Percentiles rank a stretch among this genome's conserved stretches.
These are phyloP conservation scores for Malacoctenus gilli DNA, from an alignment of 2,797 vertebrate genomes.

Conservation along the genomic window DNA sequence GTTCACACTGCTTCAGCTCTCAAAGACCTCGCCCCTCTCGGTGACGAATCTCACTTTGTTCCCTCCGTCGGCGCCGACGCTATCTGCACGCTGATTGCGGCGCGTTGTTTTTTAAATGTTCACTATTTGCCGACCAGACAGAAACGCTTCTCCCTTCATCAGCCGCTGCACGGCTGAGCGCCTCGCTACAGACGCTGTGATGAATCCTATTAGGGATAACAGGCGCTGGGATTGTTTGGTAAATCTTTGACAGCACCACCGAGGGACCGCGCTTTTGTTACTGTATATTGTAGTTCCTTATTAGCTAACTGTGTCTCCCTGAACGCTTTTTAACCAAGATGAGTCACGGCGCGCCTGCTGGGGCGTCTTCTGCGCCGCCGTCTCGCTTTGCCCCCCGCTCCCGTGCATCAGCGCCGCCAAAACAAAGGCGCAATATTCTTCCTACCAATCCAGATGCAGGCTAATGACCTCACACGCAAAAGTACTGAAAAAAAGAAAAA, in stretches of 20 bases:
- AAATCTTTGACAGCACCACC: constrained; percentile 34
- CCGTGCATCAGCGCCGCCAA: not conserved
- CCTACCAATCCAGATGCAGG: no score
- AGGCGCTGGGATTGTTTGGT: constrained; percentile 36
- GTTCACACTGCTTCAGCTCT: not conserved
- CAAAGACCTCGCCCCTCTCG: no score
- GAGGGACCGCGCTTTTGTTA: constrained; percentile 33
- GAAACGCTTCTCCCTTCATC: constrained; percentile 18
- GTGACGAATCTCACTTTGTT: constrained; percentile 1
- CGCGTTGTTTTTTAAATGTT: not conserved
- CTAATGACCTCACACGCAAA: not conserved
- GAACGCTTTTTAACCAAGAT: constrained; percentile 47
- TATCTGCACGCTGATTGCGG: not conserved
- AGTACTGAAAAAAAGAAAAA: no score
- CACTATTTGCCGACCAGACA: constrained; percentile 9
- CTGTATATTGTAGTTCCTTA: constrained; percentile 33
- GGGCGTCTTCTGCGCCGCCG: constrained; percentile 12
- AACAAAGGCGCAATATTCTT: no score
- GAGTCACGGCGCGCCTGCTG: constrained; percentile 33
- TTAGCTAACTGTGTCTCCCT: constrained; percentile 45
- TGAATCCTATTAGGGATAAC: constrained; percentile 50
- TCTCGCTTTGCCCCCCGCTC: constrained; percentile 9
- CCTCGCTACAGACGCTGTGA: constrained; percentile 16
- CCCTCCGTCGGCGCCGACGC: not conserved
- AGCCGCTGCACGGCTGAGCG: constrained; percentile 12